phyloP scores from a whole-genome alignment of 2,797 vertebrate species.

The Falco biarmicus region DNA sequence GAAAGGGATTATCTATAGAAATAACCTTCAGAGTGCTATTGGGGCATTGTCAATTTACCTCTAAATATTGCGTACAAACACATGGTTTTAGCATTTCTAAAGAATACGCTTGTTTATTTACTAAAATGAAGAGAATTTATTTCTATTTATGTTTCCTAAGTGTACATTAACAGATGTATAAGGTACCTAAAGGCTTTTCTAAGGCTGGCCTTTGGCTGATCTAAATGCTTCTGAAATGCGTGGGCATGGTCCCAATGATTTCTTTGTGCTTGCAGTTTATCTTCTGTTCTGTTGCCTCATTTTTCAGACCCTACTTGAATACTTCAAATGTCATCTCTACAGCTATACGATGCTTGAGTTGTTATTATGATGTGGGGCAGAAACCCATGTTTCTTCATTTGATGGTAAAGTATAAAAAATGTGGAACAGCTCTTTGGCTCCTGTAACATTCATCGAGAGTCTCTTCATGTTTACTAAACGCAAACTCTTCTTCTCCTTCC shows the following conservation, averaged over 20 bases:
- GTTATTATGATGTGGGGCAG: not conserved
- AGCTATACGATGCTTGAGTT: not conserved
- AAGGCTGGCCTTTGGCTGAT: not conserved
- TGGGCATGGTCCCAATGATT: not conserved
- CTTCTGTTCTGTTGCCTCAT: not conserved
- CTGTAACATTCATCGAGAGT: not conserved
- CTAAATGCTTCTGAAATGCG: not conserved
- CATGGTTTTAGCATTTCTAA: not conserved
- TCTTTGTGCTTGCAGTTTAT: not conserved
- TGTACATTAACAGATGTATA: not conserved
- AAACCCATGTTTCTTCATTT: not conserved
- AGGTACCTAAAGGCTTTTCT: not conserved
- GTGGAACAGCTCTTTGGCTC: not conserved
- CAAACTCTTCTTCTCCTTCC: not conserved
- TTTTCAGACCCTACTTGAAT: not conserved
- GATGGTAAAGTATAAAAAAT: not conserved
- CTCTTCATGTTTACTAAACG: not conserved
- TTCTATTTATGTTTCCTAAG: not conserved
- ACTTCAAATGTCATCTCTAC: not conserved
- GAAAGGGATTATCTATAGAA: not conserved
- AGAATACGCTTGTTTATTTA: not conserved
- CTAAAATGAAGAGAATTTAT: not conserved
- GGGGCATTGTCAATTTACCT: not conserved
- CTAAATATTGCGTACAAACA: not conserved
- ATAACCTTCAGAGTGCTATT: not conserved